Evolutionary conservation across 2,797 vertebrate species (phyloP), one percentile per base, ranked within the genome.

Genomic region (Aratinga solstitialis): DNA sequence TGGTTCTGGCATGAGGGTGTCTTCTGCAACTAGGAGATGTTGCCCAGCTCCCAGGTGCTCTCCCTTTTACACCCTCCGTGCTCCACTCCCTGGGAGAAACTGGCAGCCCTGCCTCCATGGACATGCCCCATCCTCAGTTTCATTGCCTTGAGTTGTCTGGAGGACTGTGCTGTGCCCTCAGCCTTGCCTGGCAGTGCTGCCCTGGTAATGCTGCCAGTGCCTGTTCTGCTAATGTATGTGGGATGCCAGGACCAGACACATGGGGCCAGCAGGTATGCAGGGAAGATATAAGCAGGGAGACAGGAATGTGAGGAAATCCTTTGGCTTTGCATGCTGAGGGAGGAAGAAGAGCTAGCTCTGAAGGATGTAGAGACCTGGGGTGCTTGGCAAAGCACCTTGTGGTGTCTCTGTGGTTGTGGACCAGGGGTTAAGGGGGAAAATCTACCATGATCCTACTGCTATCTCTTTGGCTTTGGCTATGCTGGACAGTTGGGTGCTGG

Each of bases 261-360:
- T 0, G 7, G 47, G n/a, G 59, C 67, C 80, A 47, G 54, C 0
- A 14, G 12, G 40, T 50, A 50, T 58, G 58, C 27, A 13, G 23
- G 22, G 72, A 67, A 71, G 38, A 88, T 90, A 71, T 59, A 90
- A 91, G 19, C 45, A 80, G n/a, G 38, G 72, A 92, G 45, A 34
- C 56, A 87, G 87, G 89, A 92, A 90, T 89, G 72, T 48, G 65
- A 94, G 34, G 71, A 91, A 95, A 90, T 94, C 68, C 66, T 93
- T 89, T 80, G 90, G 84, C 58, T 84, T 87, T 61, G 21, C 63
- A 79, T 71, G 8, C 74, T n/a, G 21, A 74, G 40, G 38, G 69
- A 84, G 78, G 85, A 89, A 68, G 47, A 85, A 61, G 73, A 76
- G 38, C 61, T 66, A 18, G 11, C 32, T 68, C 51, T 9, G 7